A percentile compares a stretch with the other conserved stretches of the same genome.
Conservation (phyloP, 2,888 invertebrate species). For the Belgica antarctica region DNA sequence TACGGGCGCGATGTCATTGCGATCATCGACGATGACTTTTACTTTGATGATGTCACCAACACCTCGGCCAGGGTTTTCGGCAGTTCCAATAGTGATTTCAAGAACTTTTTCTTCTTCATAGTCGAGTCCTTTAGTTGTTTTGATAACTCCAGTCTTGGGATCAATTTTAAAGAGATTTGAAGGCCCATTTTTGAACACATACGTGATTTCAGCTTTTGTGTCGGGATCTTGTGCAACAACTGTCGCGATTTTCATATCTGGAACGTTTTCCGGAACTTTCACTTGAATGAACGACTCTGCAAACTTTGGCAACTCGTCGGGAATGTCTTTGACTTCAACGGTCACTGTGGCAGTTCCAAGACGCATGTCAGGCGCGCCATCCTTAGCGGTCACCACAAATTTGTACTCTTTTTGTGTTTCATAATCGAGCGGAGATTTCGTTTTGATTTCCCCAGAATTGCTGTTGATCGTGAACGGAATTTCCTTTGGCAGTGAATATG, state of each 20-base stretch:
- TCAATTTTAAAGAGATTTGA: conserved; percentile 80
- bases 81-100: conserved; percentile 74
- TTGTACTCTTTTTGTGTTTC: conserved; percentile 71
- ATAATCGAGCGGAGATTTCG: conserved; percentile 73
- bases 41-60: conserved; percentile 74
- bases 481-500: conserved; percentile 74
- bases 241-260: conserved; percentile 73
- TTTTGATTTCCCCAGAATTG: conserved; percentile 74
- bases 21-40: conserved; percentile 64
- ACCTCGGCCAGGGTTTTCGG: conserved; percentile 71
- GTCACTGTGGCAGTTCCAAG: conserved; percentile 85
- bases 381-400: conserved; percentile 85
- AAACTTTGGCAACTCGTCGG: conserved; percentile 82
- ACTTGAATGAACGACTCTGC: conserved; percentile 70
- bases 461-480: conserved; percentile 78
- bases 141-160: conserved; percentile 73
- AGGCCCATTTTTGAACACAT: conserved; percentile 77
- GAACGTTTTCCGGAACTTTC: conserved; percentile 79
- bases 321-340: conserved; percentile 73
- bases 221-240: conserved; percentile 86
- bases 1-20: conserved; percentile 84
- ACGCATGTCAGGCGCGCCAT: conserved; percentile 80
- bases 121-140: conserved; percentile 73
- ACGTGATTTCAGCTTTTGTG: conserved; percentile 75
- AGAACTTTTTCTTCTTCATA: conserved; percentile 73